Percentiles rank a stretch among this genome's conserved stretches.
Evolutionary conservation across 2,113 vertebrate genomes (phyloP).

Genomic region (Thunnus maccoyii): DNA sequence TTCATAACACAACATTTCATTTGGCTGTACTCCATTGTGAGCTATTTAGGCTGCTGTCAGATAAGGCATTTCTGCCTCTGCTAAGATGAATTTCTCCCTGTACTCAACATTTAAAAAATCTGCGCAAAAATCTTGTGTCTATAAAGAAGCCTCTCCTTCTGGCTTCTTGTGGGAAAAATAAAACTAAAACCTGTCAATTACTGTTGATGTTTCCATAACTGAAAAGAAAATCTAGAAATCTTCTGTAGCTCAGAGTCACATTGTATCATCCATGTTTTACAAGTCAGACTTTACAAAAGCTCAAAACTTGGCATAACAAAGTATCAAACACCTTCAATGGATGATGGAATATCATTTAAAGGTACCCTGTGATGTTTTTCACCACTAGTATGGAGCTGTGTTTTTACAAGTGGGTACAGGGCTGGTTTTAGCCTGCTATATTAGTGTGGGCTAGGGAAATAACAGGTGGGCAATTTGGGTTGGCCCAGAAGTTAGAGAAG

Average conservation of each 20-base stretch:
- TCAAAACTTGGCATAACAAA: no score
- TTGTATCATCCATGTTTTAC: not conserved
- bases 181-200: not conserved
- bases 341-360: no score
- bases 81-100: not conserved
- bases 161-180: not conserved
- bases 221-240: not conserved
- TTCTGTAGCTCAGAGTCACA: not conserved
- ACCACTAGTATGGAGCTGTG: no score
- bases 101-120: constrained; percentile 15
- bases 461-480: no score
- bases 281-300: not conserved
- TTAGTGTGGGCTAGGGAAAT: no score
- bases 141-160: constrained; percentile 2
- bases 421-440: no score
- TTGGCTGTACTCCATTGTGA: constrained; percentile 8
- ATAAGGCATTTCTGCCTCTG: constrained; percentile 7
- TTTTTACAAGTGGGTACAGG: no score
- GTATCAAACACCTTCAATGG: no score
- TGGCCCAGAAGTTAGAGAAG: no score
- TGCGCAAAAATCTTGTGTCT: not conserved
- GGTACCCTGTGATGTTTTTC: no score
- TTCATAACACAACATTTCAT: constrained; percentile 34
- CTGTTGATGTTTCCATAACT: not conserved
- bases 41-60: constrained; percentile 20